phyloP scores from a whole-genome alignment of 2,888 invertebrate species.

The Oithona nana region DNA sequence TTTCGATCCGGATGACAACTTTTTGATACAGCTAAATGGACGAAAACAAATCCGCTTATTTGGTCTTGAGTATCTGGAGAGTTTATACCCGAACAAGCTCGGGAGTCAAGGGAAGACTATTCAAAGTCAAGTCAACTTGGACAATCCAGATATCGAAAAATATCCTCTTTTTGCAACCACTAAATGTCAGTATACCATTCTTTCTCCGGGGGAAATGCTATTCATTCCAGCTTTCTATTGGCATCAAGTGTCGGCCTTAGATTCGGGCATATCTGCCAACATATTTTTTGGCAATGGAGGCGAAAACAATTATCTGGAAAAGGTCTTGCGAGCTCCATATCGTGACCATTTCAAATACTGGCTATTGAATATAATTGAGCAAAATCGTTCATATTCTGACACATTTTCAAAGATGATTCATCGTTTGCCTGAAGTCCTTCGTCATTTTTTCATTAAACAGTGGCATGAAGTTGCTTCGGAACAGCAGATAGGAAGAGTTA shows the following conservation, averaged over 20 bases:
- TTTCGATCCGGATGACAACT: conserved; percentile 16
- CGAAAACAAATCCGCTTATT: conserved; percentile 11
- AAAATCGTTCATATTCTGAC: conserved; percentile 1
- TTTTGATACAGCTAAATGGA: conserved; percentile 14
- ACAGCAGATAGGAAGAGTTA: not conserved
- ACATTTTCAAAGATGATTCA: conserved; percentile 4
- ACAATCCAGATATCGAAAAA: not conserved
- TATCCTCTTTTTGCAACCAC: conserved; percentile 6
- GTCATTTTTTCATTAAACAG: conserved; percentile 12
- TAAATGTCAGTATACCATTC: not conserved
- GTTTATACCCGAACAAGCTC: conserved; percentile 9
- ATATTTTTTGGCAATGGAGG: conserved; percentile 13
- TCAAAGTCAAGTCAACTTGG: conserved; percentile 8
- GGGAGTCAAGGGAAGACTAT: conserved; percentile 12
- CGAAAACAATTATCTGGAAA: not conserved
- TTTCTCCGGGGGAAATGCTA: conserved; percentile 6
- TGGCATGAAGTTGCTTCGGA: conserved; percentile 6
- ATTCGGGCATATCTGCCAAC: conserved; percentile 13
- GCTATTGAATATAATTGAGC: conserved; percentile 14
- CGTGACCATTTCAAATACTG: conserved; percentile 13
- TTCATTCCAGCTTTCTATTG: conserved; percentile 18
- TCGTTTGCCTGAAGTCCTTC: conserved; percentile 6
- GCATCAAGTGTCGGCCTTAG: conserved; percentile 16
- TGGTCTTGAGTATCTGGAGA: not conserved
- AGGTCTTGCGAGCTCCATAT: not conserved